phyloP scores from a whole-genome alignment of 2,797 vertebrate species.

The Coreius guichenoti region DNA sequence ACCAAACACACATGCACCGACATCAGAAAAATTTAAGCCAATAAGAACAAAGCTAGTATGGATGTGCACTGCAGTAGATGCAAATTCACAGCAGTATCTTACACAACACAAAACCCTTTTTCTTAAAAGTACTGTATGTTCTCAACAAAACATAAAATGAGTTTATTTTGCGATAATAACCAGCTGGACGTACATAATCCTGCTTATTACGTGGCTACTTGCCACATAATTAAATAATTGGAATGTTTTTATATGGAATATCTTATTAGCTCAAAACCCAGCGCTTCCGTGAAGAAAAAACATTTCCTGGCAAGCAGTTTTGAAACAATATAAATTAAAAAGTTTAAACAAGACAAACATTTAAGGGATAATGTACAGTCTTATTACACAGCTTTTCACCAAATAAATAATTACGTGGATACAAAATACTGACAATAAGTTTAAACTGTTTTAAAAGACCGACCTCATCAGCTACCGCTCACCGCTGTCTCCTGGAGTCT shows the following conservation, averaged over 20 bases:
- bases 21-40: background rate
- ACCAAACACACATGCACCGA: background rate
- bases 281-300: too few species aligned
- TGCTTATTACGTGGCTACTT: background rate
- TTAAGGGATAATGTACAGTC: too few species aligned
- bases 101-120: background rate
- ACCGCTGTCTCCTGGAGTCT: background rate
- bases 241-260: too few species aligned
- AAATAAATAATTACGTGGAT: background rate
- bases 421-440: background rate
- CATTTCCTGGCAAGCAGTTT: too few species aligned
- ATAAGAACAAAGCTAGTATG: background rate
- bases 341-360: too few species aligned
- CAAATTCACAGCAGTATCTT: background rate
- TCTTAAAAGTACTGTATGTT: background rate
- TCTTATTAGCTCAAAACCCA: too few species aligned
- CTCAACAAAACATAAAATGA: background rate
- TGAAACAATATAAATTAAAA: too few species aligned
- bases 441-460: background rate
- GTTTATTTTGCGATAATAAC: background rate
- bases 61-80: background rate
- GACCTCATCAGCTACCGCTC: background rate
- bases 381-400: too few species aligned
- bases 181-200: background rate
- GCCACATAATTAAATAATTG: too few species aligned